A percentile compares a stretch with the other conserved stretches of the same genome.
Conservation (phyloP, 37 sponge, comb jelly and placozoan species). For the Spongilla lacustris region DNA sequence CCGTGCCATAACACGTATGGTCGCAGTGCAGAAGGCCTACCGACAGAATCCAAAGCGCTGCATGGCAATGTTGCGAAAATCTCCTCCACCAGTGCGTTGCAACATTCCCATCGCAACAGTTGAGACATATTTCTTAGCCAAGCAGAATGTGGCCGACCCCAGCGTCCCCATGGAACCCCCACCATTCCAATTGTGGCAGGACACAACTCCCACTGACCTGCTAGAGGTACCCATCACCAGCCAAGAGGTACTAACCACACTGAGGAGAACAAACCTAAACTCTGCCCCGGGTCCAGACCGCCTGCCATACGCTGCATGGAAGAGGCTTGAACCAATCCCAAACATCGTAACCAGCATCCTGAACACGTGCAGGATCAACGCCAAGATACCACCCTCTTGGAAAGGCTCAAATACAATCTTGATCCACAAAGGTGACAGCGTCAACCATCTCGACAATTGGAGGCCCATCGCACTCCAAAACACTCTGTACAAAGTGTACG, state of each 20-base stretch:
- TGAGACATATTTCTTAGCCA: conserved; percentile 1
- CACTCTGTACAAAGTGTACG: conserved; percentile 48
- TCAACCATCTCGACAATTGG: conserved; percentile 19
- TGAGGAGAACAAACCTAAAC: conserved; percentile 9
- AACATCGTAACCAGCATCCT: conserved; percentile 8
- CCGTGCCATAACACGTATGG: conserved; percentile 1
- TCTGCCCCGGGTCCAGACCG: conserved; percentile 49
- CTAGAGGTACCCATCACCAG: conserved; percentile 9
- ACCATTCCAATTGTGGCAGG: conserved; percentile 10
- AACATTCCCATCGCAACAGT: neutral
- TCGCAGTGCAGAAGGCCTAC: conserved; percentile 1
- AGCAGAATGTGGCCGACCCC: conserved; percentile 1
- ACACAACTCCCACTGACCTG: neutral
- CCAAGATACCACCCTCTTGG: conserved; percentile 28
- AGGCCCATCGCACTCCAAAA: conserved; percentile 51
- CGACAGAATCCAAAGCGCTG: conserved; percentile 1
- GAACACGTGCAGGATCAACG: conserved; percentile 14
- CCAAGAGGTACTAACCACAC: conserved; percentile 9
- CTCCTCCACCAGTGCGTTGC: neutral
- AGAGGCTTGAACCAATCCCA: neutral
- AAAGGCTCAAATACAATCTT: conserved; percentile 39
- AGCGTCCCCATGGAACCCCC: neutral
- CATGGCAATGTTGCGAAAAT: neutral
- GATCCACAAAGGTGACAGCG: conserved; percentile 28
- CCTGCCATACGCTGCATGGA: conserved; percentile 2